Conservation (phyloP, 1,140 invertebrate species). For the Panagrolaimus sp. region DNA sequence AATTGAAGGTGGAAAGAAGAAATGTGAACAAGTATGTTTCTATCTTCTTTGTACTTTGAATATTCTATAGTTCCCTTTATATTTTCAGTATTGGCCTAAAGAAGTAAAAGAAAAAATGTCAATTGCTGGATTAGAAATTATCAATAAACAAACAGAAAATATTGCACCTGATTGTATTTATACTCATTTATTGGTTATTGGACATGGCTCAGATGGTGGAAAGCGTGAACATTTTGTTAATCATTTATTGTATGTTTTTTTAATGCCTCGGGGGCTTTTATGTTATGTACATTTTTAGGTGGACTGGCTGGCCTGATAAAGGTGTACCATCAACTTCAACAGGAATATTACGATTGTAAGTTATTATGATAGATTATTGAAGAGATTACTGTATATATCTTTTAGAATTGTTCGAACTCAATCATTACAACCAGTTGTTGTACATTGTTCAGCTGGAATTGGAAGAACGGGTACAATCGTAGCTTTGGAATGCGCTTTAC, state of each 20-base stretch:
- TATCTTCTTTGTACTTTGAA: too few relatives aligned
- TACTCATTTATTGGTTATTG: constrained; percentile 4
- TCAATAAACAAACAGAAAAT: constrained; percentile 1
- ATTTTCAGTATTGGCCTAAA: constrained; percentile 27
- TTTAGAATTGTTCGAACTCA: constrained; percentile 40
- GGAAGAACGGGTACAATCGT: constrained; percentile 48
- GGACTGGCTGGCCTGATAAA: constrained; percentile 38
- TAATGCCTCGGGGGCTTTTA: too few relatives aligned
- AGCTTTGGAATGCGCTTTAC: constrained; percentile 29
- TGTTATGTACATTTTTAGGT: not conserved
- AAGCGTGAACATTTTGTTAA: constrained; percentile 32
- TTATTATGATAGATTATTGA: too few relatives aligned
- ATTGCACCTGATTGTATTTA: constrained; percentile 7
- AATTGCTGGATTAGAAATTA: not conserved
- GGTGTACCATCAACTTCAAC: constrained; percentile 31
- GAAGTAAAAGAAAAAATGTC: constrained; percentile 24
- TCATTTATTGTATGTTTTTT: constrained; percentile 23
- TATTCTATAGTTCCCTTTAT: too few relatives aligned
- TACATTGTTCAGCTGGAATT: constrained; percentile 40
- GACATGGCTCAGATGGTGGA: constrained; percentile 28
- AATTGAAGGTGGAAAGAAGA: constrained; percentile 34
- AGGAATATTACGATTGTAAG: constrained; percentile 30
- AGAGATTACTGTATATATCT: not conserved
- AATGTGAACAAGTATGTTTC: constrained; percentile 25
- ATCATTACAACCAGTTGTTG: constrained; percentile 35